Evolutionary conservation across 2,797 vertebrate species (phyloP), one percentile per base, ranked within the genome.

Genomic region (Emydoidea blandingii): DNA sequence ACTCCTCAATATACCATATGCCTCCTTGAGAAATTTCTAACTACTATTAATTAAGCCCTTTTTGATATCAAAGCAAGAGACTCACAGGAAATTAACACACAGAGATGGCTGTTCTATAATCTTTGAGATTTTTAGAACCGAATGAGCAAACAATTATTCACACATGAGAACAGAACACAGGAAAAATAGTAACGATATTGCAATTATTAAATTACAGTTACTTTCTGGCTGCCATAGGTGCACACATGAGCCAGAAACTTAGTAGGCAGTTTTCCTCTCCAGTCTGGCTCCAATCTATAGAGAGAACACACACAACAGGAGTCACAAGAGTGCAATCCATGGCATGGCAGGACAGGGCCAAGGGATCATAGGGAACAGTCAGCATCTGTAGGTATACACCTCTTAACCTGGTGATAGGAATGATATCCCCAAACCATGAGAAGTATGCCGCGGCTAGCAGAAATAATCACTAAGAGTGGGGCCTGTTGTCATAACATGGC

Each of bases 291-390:
- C 37, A 41, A 47, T 29, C 37, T 44, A 74, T 3, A 47, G 41
- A 37, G 34, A n/a, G 8, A 21, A 19, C 65, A 37, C 19, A 10
- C 8, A 37, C 16, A n/a, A 65, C 62, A 37, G 72, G 41, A 47
- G 83, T 54, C 44, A 81, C 80, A 72, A 44, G 92, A 37, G 87
- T 76, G 25, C n/a, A 91, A 85, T 2, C 21, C 84, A 23, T 76
- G 0, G 37, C 81, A 84, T 82, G 86, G 27, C 89, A 83, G 65
- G 86, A 23, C 89, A 83, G 65, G 91, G 57, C 57, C 85, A 79
- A 0, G 0, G 81, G 53, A 29, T 19, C 91, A 41, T 2, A 3
- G n/a, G 82, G n/a, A 49, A 81, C 68, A 74, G 68, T 41, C 21
- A 41, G 37, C 21, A 25, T 47, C 41, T 3, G 16, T 25, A 29